Conservation (phyloP, 2,888 invertebrate species). For the Actias luna region DNA sequence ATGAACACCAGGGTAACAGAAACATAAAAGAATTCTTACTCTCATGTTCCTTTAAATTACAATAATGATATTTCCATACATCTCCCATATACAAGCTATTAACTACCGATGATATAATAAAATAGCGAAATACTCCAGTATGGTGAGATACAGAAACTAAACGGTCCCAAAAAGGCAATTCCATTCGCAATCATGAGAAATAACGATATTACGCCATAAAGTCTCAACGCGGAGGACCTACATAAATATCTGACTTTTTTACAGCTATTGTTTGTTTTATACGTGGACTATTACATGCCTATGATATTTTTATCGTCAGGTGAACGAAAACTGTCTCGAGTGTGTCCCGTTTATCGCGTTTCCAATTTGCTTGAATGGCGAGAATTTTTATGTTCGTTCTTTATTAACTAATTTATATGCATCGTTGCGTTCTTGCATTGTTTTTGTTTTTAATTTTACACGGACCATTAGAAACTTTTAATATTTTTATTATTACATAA, state of each 20-base stretch:
- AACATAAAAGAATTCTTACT: background rate
- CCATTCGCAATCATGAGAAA: slow-evolving; percentile 55
- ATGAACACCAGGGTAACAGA: background rate
- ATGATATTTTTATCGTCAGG: slow-evolving; percentile 59
- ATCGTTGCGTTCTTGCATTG: slow-evolving; percentile 14
- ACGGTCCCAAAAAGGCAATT: slow-evolving; percentile 48
- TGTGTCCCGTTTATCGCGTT: slow-evolving; percentile 52
- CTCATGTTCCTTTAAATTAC: no score
- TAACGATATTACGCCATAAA: slow-evolving; percentile 61
- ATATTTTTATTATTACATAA: slow-evolving; percentile 58
- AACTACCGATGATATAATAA: slow-evolving; percentile 29
- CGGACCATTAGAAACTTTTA: slow-evolving; percentile 46
- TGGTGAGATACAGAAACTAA: slow-evolving; percentile 42
- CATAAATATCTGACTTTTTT: slow-evolving; percentile 45
- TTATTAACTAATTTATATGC: slow-evolving; percentile 27
- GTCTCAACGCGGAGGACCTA: slow-evolving; percentile 44
- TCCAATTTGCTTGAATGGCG: slow-evolving; percentile 43
- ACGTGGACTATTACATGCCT: slow-evolving; percentile 46
- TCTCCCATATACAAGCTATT: background rate
- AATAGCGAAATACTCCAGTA: slow-evolving; percentile 19
- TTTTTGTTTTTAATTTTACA: slow-evolving; percentile 37
- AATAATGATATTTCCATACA: background rate
- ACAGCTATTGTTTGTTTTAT: slow-evolving; percentile 55
- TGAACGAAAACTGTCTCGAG: slow-evolving; percentile 48
- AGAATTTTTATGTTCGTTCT: slow-evolving; percentile 49